Evolutionary conservation across 2,888 invertebrate species (phyloP).

Genomic region (Acleris laterana): DNA sequence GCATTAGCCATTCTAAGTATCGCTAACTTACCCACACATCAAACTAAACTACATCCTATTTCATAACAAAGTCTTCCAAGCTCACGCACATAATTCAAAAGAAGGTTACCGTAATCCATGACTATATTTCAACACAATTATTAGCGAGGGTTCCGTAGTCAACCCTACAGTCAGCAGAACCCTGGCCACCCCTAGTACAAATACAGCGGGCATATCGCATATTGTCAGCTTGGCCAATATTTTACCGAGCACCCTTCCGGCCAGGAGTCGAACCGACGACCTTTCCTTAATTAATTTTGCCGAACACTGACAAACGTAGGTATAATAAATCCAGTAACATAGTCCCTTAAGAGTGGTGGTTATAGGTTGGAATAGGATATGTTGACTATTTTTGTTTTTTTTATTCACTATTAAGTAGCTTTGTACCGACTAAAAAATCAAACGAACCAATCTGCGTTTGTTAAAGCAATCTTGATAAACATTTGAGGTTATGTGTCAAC

Average conservation of each 20-base stretch:
- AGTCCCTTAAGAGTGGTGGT: slow-evolving; percentile 21
- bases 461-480: too few relatives aligned
- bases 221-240: slow-evolving; percentile 31
- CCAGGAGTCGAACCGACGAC: slow-evolving; percentile 25
- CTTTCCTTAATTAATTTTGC: slow-evolving; percentile 33
- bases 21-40: too few relatives aligned
- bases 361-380: neutral
- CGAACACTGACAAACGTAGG: slow-evolving; percentile 33
- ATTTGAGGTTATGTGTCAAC: too few relatives aligned
- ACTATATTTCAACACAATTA: slow-evolving; percentile 2
- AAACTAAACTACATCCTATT: too few relatives aligned
- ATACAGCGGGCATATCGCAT: slow-evolving; percentile 15
- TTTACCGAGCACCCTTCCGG: slow-evolving; percentile 30
- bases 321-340: slow-evolving; percentile 32
- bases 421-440: too few relatives aligned
- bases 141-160: too few relatives aligned
- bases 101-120: neutral
- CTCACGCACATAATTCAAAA: too few relatives aligned
- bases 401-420: too few relatives aligned
- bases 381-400: neutral
- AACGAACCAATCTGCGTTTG: too few relatives aligned
- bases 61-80: too few relatives aligned
- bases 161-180: neutral
- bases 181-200: slow-evolving; percentile 1
- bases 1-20: too few relatives aligned